These are phyloP conservation scores for Coregonus ussuriensis DNA, from an alignment of 2,797 vertebrate genomes.

Conservation along the genomic window DNA sequence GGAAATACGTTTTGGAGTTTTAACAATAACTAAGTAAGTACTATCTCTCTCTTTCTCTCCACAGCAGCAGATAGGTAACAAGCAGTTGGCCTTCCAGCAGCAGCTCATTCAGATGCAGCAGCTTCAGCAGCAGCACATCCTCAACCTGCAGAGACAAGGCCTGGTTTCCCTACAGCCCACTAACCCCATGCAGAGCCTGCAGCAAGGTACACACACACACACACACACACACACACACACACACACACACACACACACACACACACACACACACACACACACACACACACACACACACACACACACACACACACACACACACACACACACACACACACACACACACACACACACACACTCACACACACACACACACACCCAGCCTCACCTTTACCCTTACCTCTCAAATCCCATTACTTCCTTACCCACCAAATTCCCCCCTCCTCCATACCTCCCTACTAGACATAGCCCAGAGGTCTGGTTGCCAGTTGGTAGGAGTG, in stretches of 20 bases:
- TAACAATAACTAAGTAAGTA: not conserved
- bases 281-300: too few relatives aligned
- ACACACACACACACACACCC: conserved; percentile 19
- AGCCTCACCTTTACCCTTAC: not conserved
- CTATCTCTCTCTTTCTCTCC: conserved; percentile 55
- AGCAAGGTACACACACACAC: conserved; percentile 82
- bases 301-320: too few relatives aligned
- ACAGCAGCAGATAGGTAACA: conserved; percentile 87
- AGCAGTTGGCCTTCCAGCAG: conserved; percentile 99
- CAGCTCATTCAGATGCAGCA: conserved; percentile 99
- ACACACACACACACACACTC: too few relatives aligned
- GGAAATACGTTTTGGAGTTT: not conserved
- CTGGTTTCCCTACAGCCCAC: conserved; percentile 92
- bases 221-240: too few relatives aligned
- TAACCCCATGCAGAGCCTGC: conserved; percentile 90
- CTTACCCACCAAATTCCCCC: too few relatives aligned
- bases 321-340: conserved; percentile 15
- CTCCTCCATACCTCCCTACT: not conserved
- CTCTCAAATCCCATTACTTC: too few relatives aligned
- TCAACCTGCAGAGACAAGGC: conserved; percentile 97
- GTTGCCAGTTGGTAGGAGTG: conserved; percentile 3
- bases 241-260: too few relatives aligned
- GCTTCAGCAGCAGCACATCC: conserved; percentile 97
- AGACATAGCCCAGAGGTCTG: not conserved
- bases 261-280: too few relatives aligned